These are phyloP conservation scores for Carassius gibelio DNA, from an alignment of 2,113 vertebrate genomes.

Conservation along the genomic window DNA sequence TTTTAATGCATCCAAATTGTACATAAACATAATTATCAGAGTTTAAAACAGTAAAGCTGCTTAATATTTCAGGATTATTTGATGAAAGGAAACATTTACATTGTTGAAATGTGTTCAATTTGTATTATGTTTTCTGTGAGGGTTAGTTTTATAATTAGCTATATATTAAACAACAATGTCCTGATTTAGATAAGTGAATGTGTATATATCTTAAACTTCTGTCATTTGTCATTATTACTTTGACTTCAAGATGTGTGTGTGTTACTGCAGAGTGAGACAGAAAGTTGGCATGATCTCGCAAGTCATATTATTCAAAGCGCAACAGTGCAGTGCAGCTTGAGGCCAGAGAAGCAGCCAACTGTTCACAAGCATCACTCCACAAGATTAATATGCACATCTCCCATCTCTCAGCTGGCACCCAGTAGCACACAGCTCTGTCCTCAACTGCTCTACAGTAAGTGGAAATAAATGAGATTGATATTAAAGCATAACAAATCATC, in stretches of 20 bases:
- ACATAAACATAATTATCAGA: no score
- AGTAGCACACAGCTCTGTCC: slow-evolving; percentile 6
- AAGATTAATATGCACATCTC: slow-evolving; percentile 49
- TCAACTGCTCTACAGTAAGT: slow-evolving; percentile 26
- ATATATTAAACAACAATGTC: not conserved
- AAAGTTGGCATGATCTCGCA: slow-evolving; percentile 42
- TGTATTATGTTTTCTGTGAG: no score
- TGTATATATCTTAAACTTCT: not conserved
- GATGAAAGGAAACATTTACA: no score
- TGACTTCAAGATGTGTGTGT: slow-evolving; percentile 34
- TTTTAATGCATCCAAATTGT: no score
- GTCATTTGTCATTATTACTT: not conserved
- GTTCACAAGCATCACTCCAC: slow-evolving; percentile 41
- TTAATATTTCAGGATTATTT: no score
- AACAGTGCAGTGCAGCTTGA: slow-evolving; percentile 48
- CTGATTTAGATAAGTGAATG: not conserved
- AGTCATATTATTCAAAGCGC: slow-evolving; percentile 50
- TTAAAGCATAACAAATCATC: not conserved
- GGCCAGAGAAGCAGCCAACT: slow-evolving; percentile 45
- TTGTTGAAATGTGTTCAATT: no score
- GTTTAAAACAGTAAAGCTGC: no score
- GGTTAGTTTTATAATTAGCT: not conserved
- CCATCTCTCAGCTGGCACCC: slow-evolving; percentile 30
- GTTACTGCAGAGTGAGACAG: slow-evolving; percentile 21
- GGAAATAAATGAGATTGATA: not conserved